These are phyloP conservation scores for Zaprionus africanus DNA, from an alignment of 1,140 invertebrate genomes.

Conservation along the genomic window DNA sequence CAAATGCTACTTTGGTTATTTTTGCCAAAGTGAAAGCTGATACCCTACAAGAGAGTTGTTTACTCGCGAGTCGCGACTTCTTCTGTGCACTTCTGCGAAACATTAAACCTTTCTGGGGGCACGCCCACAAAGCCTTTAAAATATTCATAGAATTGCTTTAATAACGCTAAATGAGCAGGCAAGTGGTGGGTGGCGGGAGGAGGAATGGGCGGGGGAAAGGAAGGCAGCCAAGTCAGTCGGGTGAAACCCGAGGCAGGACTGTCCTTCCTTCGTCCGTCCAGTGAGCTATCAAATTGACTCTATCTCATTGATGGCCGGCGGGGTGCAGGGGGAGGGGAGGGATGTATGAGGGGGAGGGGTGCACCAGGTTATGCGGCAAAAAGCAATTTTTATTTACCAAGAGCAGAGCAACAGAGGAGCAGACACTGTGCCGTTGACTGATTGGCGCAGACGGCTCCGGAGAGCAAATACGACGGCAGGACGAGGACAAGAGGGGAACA, in stretches of 20 bases:
- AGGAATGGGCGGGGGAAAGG: neutral
- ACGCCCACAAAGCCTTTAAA: conserved; percentile 65
- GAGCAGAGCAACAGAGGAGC: neutral
- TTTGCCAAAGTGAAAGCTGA: conserved; percentile 14
- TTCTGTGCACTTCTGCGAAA: conserved; percentile 39
- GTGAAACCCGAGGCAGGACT: neutral
- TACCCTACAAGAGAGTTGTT: conserved; percentile 1
- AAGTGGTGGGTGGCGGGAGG: neutral
- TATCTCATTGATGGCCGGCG: conserved; percentile 49
- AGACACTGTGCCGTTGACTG: conserved; percentile 54
- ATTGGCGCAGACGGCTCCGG: conserved; percentile 66
- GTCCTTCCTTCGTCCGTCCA: conserved; percentile 18
- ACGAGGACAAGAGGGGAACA: conserved; percentile 9
- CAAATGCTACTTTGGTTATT: conserved; percentile 73
- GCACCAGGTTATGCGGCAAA: conserved; percentile 69
- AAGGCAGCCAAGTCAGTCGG: neutral
- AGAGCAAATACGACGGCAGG: conserved; percentile 35
- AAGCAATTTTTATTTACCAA: conserved; percentile 75
- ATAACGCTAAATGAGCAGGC: conserved; percentile 75
- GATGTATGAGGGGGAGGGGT: conserved; percentile 6
- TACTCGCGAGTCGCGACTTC: neutral
- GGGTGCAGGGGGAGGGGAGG: neutral
- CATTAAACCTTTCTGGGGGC: conserved; percentile 69
- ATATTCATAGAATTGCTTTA: conserved; percentile 82
- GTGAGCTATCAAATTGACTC: conserved; percentile 67